Evolutionary conservation across 2,797 vertebrate genomes (phyloP), one percentile per base, ranked within the genome.

Genomic region (Myotis findleyi): DNA sequence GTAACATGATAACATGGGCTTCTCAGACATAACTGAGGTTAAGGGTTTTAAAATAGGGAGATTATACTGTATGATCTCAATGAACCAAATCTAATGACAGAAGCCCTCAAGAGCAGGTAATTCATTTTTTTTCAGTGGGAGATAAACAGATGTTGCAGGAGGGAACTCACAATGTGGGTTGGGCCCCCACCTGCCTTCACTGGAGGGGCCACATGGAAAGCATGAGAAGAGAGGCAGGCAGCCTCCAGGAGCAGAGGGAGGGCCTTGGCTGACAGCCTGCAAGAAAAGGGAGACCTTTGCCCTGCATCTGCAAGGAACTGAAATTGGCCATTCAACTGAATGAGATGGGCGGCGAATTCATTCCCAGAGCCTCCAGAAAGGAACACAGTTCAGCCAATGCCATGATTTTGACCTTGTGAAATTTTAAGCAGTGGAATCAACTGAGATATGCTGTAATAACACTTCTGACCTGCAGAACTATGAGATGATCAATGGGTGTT

Each of bases 1-100:
- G 7, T 55, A 36, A 77, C 5, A 69, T 62, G 16, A 80, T 57
- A 59, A 77, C 66, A 86, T 10, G 18, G 5, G 0, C 7, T 82
- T 71, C 91, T 23, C 9, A 87, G 11, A 49, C 25, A 49, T 72
- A 20, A 87, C 23, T 62, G 47, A 76, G 14, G 8, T 59, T 53
- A 81, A 87, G 20, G 3, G 33, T 14, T 90, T 66, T 47, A 59
- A 88, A 89, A 88, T 30, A 91, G 33, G 20, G 18, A 89, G n/a
- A 49, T 77, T 59, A 84, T 81, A 13, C 11, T 76, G 51, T 16
- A 16, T 95, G 30, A 59, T 71, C 16, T 84, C 33, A 11, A 6
- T 21, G 11, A 41, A 25, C 5, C 12, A 64, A n/a, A 20, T 68
- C 36, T 87, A 92, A 87, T 83, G 17, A 55, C 53, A 64, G 53